These are phyloP conservation scores for Hyposmocoma kahamanoa DNA, from an alignment of 1,140 invertebrate genomes.

Conservation along the genomic window DNA sequence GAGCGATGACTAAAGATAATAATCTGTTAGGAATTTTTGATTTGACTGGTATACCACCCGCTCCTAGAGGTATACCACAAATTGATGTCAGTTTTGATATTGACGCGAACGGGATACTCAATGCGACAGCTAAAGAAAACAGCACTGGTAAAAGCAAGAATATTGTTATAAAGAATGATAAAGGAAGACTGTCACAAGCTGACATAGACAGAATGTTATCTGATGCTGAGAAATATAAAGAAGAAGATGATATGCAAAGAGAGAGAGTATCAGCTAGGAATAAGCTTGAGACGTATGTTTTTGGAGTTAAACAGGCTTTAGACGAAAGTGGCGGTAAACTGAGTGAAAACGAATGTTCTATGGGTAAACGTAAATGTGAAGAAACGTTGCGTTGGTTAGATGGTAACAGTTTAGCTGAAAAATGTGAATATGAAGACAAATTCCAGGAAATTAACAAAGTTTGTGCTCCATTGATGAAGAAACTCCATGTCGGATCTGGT, in stretches of 20 bases:
- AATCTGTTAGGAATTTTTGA: slow-evolving; percentile 85
- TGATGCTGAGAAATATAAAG: slow-evolving; percentile 82
- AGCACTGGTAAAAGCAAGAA: slow-evolving; percentile 85
- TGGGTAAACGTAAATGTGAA: slow-evolving; percentile 73
- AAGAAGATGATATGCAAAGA: slow-evolving; percentile 79
- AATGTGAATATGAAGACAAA: slow-evolving; percentile 86
- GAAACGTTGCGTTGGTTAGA: slow-evolving; percentile 76
- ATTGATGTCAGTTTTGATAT: slow-evolving; percentile 82
- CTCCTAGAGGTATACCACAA: slow-evolving; percentile 85
- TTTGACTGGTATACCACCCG: slow-evolving; percentile 87
- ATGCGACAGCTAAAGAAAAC: slow-evolving; percentile 75
- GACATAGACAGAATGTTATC: slow-evolving; percentile 94
- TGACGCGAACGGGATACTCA: slow-evolving; percentile 83
- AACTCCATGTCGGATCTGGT: slow-evolving; percentile 73
- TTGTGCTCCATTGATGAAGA: slow-evolving; percentile 83
- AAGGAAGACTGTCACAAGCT: slow-evolving; percentile 89
- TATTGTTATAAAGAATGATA: slow-evolving; percentile 94
- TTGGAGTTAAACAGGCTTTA: slow-evolving; percentile 81
- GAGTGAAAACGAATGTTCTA: slow-evolving; percentile 75
- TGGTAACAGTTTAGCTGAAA: slow-evolving; percentile 81
- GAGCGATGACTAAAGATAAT: slow-evolving; percentile 86
- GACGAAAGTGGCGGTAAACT: slow-evolving; percentile 65
- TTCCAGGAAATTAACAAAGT: slow-evolving; percentile 80
- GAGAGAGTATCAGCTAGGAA: slow-evolving; percentile 84
- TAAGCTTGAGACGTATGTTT: slow-evolving; percentile 86